Base-by-base conservation (phyloP, 2,888 invertebrate genomes). In the Portevinia maculata region DNA sequence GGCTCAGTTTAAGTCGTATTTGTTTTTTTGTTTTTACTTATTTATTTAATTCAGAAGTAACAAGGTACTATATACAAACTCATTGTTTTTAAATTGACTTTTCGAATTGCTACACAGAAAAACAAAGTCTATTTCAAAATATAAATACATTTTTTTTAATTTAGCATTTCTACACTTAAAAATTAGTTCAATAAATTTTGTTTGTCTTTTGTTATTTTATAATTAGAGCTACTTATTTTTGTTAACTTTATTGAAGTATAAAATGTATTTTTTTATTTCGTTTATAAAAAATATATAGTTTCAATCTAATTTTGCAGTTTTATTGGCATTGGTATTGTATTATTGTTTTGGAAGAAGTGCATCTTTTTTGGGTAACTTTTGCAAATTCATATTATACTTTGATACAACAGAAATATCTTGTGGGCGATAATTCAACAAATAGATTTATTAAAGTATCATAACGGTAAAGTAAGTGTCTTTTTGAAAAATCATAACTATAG, bases 261-360 rank as follows among this genome's bases (percentile, higher is more conserved):
- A 83, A 83, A 83, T 60, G 75, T 74, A 28, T 48, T 62, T 59
- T 48, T 44, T 21, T 46, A 37, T 67, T 39, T 60, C n/a, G 48
- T 37, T 28, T 57, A 17, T 60, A 52, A 44, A 7, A 53, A 75
- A 67, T 37, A 41, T 64, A 37, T 65, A 60, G 21, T 48, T 78
- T 83, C 39, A 57, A 67, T 65, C 24, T 52, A 50, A 44, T 71
- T 70, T 71, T n/a, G n/a, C 67, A 83, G 48, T 83, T 21, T 73
- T 71, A 78, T 73, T 83, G 78, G 76, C 81, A 83, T 83, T 83
- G 83, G 83, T 76, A 78, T 81, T 67, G 83, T 76, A 78, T n/a
- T n/a, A n/a, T 78, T 19, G 62, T 67, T 81, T 81, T 81, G 81
- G 81, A 81, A 81, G 81, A 76, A 81, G 69, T 74, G 50, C 44